A percentile compares a stretch with the other conserved stretches of the same genome.
Evolutionary conservation across 1,140 invertebrate genomes (phyloP).

Genomic region (Trichoplusia ni): DNA sequence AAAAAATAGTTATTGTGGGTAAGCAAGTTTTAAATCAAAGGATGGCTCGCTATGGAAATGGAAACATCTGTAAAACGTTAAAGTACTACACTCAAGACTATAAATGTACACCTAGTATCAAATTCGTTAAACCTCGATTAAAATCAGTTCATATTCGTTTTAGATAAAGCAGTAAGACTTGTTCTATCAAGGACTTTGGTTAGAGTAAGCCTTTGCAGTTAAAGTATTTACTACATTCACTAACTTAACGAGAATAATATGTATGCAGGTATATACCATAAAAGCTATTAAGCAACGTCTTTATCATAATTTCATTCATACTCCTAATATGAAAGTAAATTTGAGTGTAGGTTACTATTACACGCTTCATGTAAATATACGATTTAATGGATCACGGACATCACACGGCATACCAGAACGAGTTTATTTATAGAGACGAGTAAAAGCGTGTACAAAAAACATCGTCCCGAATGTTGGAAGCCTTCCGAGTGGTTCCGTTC

Average conservation of each 20-base stretch:
- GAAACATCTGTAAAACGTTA: not conserved
- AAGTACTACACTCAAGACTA: not conserved
- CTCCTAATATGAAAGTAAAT: conserved; percentile 49
- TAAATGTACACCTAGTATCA: conserved; percentile 1
- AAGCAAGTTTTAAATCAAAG: too few species aligned
- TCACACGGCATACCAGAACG: conserved; percentile 49
- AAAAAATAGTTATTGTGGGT: too few species aligned
- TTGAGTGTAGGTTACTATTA: conserved; percentile 33
- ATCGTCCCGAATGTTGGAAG: conserved; percentile 59
- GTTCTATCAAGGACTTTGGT: conserved; percentile 17
- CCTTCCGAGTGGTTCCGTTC: conserved; percentile 43
- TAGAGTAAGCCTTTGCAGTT: not conserved
- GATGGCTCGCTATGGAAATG: too few species aligned
- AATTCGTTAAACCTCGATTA: conserved; percentile 2
- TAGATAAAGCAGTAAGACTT: conserved; percentile 3
- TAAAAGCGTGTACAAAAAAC: conserved; percentile 58
- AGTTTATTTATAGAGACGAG: conserved; percentile 61
- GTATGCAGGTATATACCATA: too few species aligned
- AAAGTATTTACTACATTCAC: not conserved
- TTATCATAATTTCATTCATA: conserved; percentile 10
- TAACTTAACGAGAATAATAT: not conserved
- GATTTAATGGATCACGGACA: conserved; percentile 46
- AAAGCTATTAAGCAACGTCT: too few species aligned
- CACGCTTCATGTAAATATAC: conserved; percentile 3
- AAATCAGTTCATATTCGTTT: conserved; percentile 9